phyloP scores from a whole-genome alignment of 2,888 invertebrate genomes.

The Parochlus steinenii region DNA sequence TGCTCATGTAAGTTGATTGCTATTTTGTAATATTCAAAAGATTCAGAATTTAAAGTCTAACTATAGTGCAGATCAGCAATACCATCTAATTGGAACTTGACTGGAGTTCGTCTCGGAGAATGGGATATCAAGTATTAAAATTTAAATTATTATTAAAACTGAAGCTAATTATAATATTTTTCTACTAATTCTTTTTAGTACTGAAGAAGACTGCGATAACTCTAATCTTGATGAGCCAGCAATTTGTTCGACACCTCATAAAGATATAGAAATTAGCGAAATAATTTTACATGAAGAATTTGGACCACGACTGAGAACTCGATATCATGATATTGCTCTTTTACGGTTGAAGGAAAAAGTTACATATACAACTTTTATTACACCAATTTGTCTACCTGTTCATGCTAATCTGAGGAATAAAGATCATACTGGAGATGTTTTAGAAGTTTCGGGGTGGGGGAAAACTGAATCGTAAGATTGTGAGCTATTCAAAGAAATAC shows the following conservation, averaged over 20 bases:
- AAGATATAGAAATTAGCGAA: constrained; percentile 43
- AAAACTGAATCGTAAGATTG: constrained; percentile 32
- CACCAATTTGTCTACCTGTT: constrained; percentile 42
- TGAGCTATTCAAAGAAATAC: constrained; percentile 9
- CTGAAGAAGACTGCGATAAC: constrained; percentile 29
- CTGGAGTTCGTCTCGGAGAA: constrained; percentile 23
- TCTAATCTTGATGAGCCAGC: constrained; percentile 35
- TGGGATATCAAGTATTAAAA: no score
- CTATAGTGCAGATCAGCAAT: not conserved
- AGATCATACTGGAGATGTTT: constrained; percentile 24
- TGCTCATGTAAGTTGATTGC: no score
- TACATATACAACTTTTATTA: constrained; percentile 35
- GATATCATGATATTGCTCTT: constrained; percentile 54
- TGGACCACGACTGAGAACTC: constrained; percentile 35
- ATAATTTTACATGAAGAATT: constrained; percentile 47
- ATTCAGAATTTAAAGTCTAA: constrained; percentile 2
- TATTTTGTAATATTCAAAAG: not conserved
- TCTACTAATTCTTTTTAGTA: no score
- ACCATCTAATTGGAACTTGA: not conserved
- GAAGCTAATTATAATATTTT: no score
- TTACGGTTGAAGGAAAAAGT: constrained; percentile 41
- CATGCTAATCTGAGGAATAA: constrained; percentile 18
- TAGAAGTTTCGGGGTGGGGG: constrained; percentile 48
- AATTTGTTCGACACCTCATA: constrained; percentile 40
- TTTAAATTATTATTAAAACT: no score